Evolutionary conservation across 2,113 vertebrate species (phyloP), one percentile per base, ranked within the genome.

Genomic region (Chascanopsetta lugubris): DNA sequence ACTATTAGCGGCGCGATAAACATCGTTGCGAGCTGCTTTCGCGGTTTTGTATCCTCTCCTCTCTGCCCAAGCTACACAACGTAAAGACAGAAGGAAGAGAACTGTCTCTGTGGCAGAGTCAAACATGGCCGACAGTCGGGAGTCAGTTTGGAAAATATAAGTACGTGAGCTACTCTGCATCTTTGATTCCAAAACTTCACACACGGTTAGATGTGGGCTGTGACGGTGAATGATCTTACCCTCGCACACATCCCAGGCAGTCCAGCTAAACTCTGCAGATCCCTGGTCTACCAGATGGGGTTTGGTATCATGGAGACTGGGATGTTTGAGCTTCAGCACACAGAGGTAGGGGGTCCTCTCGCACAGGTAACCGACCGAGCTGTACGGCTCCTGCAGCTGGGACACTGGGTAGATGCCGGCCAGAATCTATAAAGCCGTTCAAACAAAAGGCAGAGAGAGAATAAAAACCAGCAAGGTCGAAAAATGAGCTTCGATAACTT

Each of bases 241-340:
- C 89, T 98, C 96, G 15, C 96, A 98, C 43, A 98, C 89, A 18
- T 95, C 94, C 96, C 96, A 98, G n/a, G 96, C 94, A 0, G 95
- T 94, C 93, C 93, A 94, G 12, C 24, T 48, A 1, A 75, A 61
- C 22, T 88, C 86, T 27, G 77, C 83, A 0, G 87, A 72, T 0
- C 53, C 57, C 11, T 72, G 62, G 8, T 61, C 51, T 83, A 68
- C 62, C 0, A 43, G 48, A 3, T 46, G 83, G n/a, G 60, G 6
- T 29, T 48, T 20, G 0, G 49, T 51, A 0, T 91, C 84, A 4
- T 70, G 34, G 0, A 80, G 47, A 25, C 84, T 85, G 0, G 95
- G 95, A 55, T 95, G 93, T 10, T 73, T 90, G 48, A 97, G 86
- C 65, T 94, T 95, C 17, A 97, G 93, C 18, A 94, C 84, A 1